phyloP scores from a whole-genome alignment of 1,140 invertebrate species.

The Stegodyphus mimosarum region DNA sequence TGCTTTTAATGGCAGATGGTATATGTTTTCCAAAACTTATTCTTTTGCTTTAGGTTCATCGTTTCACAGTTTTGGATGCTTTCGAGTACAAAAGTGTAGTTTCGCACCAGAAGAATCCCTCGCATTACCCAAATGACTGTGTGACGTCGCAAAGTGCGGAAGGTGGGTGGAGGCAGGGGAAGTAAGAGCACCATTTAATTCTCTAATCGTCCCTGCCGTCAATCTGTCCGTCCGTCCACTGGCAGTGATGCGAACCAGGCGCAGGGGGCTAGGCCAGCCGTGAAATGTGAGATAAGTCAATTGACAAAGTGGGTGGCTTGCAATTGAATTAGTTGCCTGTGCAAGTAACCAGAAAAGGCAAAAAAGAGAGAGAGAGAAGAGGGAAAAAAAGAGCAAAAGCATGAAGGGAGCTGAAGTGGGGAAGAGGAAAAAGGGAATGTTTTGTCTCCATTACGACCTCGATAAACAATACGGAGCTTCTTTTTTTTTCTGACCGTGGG shows the following conservation, averaged over 20 bases:
- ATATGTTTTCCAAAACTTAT: too few species aligned
- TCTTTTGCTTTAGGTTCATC: too few species aligned
- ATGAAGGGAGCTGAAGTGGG: not conserved
- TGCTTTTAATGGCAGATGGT: too few species aligned
- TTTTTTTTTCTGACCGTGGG: not conserved
- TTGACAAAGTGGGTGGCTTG: conserved; percentile 45
- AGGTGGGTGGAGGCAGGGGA: not conserved
- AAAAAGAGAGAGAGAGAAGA: not conserved
- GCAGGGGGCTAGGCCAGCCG: not conserved
- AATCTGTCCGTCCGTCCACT: conserved; percentile 31
- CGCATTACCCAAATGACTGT: conserved; percentile 41
- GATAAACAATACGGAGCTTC: not conserved
- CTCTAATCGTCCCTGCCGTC: not conserved
- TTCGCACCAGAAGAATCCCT: not conserved
- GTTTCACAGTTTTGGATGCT: too few species aligned
- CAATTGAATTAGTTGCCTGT: conserved; percentile 53
- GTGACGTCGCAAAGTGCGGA: not conserved
- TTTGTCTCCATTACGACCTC: conserved; percentile 43
- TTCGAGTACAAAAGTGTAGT: too few species aligned
- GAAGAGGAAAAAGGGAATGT: conserved; percentile 15
- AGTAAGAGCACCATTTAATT: too few species aligned
- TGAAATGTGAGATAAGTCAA: conserved; percentile 59
- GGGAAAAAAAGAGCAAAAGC: conserved; percentile 4
- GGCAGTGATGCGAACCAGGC: conserved; percentile 40
- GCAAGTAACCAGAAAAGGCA: conserved; percentile 4